These are phyloP conservation scores for Lagenorhynchus albirostris DNA, from an alignment of 2,113 vertebrate species.

Conservation along the genomic window DNA sequence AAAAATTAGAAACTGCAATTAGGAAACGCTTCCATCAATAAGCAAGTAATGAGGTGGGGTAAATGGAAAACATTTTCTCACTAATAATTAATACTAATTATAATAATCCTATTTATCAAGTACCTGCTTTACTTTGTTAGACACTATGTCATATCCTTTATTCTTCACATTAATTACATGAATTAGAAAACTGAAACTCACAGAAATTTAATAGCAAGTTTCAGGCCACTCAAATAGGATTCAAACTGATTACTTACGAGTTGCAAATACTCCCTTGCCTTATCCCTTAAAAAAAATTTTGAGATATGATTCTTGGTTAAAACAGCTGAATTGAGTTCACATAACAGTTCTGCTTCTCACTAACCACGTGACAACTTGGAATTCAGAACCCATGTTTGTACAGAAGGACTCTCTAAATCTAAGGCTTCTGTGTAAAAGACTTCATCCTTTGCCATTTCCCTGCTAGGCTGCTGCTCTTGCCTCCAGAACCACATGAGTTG, in stretches of 20 bases:
- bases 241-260: neutral
- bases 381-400: neutral
- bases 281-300: neutral
- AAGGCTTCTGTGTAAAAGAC: neutral
- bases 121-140: constrained; percentile 29
- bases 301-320: neutral
- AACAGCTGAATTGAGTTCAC: neutral
- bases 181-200: constrained; percentile 10
- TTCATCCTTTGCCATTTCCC: neutral
- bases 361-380: neutral
- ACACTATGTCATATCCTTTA: neutral
- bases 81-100: constrained; percentile 45
- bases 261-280: neutral
- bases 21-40: constrained; percentile 24
- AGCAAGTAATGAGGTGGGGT: constrained; percentile 42
- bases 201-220: neutral
- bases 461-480: neutral
- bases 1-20: neutral
- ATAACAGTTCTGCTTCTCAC: neutral
- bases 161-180: constrained; percentile 1
- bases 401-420: neutral
- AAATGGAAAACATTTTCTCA: constrained; percentile 36
- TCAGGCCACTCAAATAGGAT: neutral
- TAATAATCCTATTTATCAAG: constrained; percentile 38
- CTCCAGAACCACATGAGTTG: neutral